phyloP scores from a whole-genome alignment of 2,888 invertebrate genomes.

The Lottia scabra region DNA sequence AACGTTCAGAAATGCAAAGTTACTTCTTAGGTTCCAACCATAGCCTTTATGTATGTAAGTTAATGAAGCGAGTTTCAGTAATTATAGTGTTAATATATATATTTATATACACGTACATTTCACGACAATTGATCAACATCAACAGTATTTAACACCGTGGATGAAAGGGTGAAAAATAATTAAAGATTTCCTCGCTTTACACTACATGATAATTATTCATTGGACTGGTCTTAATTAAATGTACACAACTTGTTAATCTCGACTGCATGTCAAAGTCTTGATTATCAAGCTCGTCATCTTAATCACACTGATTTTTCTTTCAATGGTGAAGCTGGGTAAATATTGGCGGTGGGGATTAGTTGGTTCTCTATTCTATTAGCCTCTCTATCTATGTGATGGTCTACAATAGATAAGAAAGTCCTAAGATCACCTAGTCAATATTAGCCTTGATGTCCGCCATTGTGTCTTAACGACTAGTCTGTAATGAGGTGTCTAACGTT shows the following conservation, averaged over 20 bases:
- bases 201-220: too few species aligned
- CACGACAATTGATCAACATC: too few species aligned
- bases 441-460: background rate
- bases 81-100: too few species aligned
- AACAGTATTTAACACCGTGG: too few species aligned
- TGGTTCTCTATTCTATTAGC: background rate
- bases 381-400: background rate
- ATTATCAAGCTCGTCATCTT: background rate
- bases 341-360: background rate
- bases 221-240: background rate
- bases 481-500: background rate
- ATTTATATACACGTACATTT: too few species aligned
- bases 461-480: background rate
- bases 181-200: too few species aligned
- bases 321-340: background rate
- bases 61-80: too few species aligned
- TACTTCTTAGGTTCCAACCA: too few species aligned
- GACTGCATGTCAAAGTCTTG: background rate
- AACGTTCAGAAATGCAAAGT: too few species aligned
- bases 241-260: background rate
- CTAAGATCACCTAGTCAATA: background rate
- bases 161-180: too few species aligned
- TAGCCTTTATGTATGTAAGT: too few species aligned
- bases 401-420: background rate
- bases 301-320: background rate